Percentiles rank a stretch among this genome's conserved stretches.
Evolutionary conservation across 2,888 invertebrate genomes (phyloP).

Genomic region (Villa cingulata): DNA sequence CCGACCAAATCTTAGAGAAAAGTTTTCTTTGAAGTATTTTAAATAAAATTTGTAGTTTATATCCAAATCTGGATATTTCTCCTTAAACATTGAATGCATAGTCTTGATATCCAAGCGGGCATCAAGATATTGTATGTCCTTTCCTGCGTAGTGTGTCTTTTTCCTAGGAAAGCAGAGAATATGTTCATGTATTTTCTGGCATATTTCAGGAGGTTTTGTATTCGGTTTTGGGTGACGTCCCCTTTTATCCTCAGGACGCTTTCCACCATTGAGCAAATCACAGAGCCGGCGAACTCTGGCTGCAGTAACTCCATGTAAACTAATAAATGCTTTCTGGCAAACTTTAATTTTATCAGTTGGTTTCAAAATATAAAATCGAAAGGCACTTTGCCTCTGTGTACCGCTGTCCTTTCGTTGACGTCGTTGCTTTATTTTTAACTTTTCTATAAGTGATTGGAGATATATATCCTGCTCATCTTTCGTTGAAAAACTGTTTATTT

Average conservation of each 20-base stretch:
- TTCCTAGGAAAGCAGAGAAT: too few relatives aligned
- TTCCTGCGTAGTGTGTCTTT: not conserved
- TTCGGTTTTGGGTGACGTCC: not conserved
- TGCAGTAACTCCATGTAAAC: not conserved
- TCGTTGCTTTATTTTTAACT: not conserved
- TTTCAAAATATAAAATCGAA: slow-evolving; percentile 1
- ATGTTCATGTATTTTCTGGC: too few relatives aligned
- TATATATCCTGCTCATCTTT: slow-evolving; percentile 1
- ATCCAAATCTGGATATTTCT: slow-evolving; percentile 1
- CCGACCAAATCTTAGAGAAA: too few relatives aligned
- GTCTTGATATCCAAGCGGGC: not conserved
- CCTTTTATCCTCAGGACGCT: not conserved
- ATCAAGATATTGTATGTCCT: slow-evolving; percentile 1
- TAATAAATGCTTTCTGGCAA: slow-evolving; percentile 2
- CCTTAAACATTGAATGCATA: not conserved
- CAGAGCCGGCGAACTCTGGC: not conserved
- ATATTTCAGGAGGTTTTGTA: too few relatives aligned
- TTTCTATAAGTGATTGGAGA: not conserved
- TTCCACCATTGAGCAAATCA: not conserved
- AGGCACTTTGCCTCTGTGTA: not conserved
- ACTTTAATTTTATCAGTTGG: not conserved
- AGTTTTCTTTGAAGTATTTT: too few relatives aligned
- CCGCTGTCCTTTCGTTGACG: not conserved
- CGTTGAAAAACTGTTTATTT: not conserved
- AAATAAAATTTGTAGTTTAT: slow-evolving; percentile 2